Percentiles rank a stretch among this genome's conserved stretches.
These are phyloP conservation scores for Saccostrea echinata DNA, from an alignment of 1,140 invertebrate species.

Conservation along the genomic window DNA sequence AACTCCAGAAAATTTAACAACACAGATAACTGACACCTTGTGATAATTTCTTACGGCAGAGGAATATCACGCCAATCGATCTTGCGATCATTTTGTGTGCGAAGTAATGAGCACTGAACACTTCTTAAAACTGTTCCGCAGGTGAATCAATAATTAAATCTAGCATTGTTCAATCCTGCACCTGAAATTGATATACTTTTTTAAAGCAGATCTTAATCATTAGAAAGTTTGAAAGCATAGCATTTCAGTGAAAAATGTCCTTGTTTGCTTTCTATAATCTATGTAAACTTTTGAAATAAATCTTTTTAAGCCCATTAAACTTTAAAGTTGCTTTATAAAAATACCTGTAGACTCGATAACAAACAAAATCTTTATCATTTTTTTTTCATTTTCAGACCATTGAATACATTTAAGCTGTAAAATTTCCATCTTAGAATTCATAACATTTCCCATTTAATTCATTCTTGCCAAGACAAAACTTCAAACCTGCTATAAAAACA, in stretches of 20 bases:
- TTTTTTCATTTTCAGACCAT: too few relatives aligned
- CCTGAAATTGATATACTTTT: slow-evolving; percentile 23
- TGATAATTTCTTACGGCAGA: not conserved
- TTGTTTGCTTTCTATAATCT: not conserved
- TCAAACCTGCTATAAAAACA: not conserved
- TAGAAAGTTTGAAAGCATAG: not conserved
- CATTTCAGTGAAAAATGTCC: not conserved
- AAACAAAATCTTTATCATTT: too few relatives aligned
- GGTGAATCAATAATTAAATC: slow-evolving; percentile 36
- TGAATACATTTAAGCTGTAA: not conserved
- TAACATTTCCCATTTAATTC: not conserved
- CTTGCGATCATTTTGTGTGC: not conserved
- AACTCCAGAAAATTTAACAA: not conserved
- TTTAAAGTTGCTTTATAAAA: too few relatives aligned
- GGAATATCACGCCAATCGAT: slow-evolving; percentile 3
- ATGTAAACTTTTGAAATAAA: not conserved
- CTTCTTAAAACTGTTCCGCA: slow-evolving; percentile 5
- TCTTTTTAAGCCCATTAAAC: too few relatives aligned
- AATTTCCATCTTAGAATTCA: not conserved
- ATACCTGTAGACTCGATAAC: too few relatives aligned
- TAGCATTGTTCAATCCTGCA: slow-evolving; percentile 20
- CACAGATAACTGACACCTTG: slow-evolving; percentile 16
- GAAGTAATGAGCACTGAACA: slow-evolving; percentile 7
- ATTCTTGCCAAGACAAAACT: not conserved
- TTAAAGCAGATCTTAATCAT: not conserved